phyloP scores from a whole-genome alignment of 2,797 vertebrate species.

The Pseudopleuronectes americanus region DNA sequence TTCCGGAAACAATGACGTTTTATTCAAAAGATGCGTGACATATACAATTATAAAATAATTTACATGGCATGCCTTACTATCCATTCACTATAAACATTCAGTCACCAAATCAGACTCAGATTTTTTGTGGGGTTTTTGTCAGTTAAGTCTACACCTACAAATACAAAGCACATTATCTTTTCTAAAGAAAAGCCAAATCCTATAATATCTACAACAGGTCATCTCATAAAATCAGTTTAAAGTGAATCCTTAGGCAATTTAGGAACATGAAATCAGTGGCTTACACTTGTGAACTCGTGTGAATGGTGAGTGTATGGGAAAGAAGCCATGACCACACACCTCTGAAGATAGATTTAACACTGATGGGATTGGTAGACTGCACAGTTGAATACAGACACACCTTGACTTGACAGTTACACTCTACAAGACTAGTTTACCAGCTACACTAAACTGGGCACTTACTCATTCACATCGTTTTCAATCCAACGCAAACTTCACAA shows the following conservation, averaged over 20 bases:
- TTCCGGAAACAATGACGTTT: conserved; percentile 83
- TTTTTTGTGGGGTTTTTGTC: conserved; percentile 72
- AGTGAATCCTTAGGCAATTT: conserved; percentile 67
- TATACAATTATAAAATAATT: conserved; percentile 86
- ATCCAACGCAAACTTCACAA: conserved; percentile 78
- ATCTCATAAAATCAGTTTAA: conserved; percentile 66
- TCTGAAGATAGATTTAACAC: conserved; percentile 78
- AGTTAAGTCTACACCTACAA: conserved; percentile 79
- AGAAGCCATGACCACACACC: conserved; percentile 63
- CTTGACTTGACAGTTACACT: conserved; percentile 79
- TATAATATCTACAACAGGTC: conserved; percentile 81
- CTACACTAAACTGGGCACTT: conserved; percentile 80
- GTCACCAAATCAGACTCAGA: conserved; percentile 79
- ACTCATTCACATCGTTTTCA: conserved; percentile 78
- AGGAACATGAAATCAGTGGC: conserved; percentile 69
- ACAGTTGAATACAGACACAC: conserved; percentile 82
- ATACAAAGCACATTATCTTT: conserved; percentile 82
- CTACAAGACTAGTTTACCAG: conserved; percentile 79
- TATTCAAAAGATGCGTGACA: conserved; percentile 87
- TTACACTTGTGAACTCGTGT: conserved; percentile 66
- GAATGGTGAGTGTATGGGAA: conserved; percentile 48
- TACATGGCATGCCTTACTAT: conserved; percentile 86
- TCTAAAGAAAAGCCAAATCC: conserved; percentile 79
- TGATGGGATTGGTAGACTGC: conserved; percentile 78
- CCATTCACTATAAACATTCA: conserved; percentile 85